Base-by-base conservation (phyloP, 92 coral and sea anemone species). In the Parazoanthus swiftii region DNA sequence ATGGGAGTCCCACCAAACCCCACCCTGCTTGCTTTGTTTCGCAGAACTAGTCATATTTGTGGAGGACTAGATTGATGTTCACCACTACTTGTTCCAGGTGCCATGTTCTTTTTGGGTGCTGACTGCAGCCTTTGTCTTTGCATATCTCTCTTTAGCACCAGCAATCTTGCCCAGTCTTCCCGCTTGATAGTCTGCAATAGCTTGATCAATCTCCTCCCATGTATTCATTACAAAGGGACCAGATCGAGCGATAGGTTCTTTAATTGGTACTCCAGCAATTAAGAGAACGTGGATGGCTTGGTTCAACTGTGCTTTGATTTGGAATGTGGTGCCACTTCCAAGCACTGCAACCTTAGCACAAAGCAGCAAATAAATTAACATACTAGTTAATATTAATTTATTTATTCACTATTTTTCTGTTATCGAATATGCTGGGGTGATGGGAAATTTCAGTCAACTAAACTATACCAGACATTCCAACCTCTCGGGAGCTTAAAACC, bases 211-310 rank as follows among this genome's bases (percentile, higher is more conserved):
- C 58, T 97, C 94, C 50, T 94, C 92, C 99, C 98, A 90, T 5
- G 95, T 97, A 89, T 97, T 97, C 99, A 97, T 97, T 35, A 97
- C 99, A 90, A 97, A 97, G 9, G 99, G 99, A 20, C 99, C 99
- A 91, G 90, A 95, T 33, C 91, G 94, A 54, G 97, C 92, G 38
- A 97, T 78, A 8, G 98, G 97, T 82, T 97, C 99, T 3, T 94
- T 94, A 8, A 97, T 51, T 71, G 99, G 98, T 74, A 89, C 85
- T n/a, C 99, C 99, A 80, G 98, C 99, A 56, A 97, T 95, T n/a
- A 97, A 74, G 63, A 97, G 89, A 6, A 97, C 98, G 81, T 97
- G 97, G 74, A 95, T 92, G 88, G 91, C 91, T 77, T 97, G 91
- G 83, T 85, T 92, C 5, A 89, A 72, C 4, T 84, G 87, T 48